phyloP scores from a whole-genome alignment of 2,888 invertebrate species.

The Smittia sp. region DNA sequence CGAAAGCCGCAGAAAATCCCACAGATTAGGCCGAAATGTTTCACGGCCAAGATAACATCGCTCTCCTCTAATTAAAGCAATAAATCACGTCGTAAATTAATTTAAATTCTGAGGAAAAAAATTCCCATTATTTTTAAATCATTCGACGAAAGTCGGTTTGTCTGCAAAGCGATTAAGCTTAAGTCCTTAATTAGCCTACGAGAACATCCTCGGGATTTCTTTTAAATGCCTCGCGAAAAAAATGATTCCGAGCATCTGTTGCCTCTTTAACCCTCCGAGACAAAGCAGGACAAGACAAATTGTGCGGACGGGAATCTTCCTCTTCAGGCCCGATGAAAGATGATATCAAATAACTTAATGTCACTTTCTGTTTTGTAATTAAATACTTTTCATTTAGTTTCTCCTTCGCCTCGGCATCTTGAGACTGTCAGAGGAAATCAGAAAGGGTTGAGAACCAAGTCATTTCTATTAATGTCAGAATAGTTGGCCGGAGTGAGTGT shows the following conservation, averaged over 20 bases:
- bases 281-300: constrained; percentile 23
- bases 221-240: constrained; percentile 19
- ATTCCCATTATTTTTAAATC: constrained; percentile 36
- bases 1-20: constrained; percentile 9
- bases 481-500: background rate
- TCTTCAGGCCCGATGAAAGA: constrained; percentile 4
- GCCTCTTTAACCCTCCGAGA: constrained; percentile 31
- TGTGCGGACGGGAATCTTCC: background rate
- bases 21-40: constrained; percentile 7
- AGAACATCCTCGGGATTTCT: constrained; percentile 30
- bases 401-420: background rate
- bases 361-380: constrained; percentile 30
- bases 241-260: constrained; percentile 25
- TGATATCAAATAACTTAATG: constrained; percentile 41
- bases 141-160: constrained; percentile 19
- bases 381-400: constrained; percentile 27
- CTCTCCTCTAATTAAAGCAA: constrained; percentile 34
- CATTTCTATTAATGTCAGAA: constrained; percentile 3
- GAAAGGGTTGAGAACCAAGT: background rate
- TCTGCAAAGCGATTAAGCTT: constrained; percentile 30
- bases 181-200: constrained; percentile 35
- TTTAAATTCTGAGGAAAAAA: constrained; percentile 16
- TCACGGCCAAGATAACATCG: background rate
- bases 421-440: background rate
- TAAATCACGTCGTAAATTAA: constrained; percentile 41